phyloP scores from a whole-genome alignment of 30 jellyfish, hydroid and myxozoan species.

The Mastigias papua region DNA sequence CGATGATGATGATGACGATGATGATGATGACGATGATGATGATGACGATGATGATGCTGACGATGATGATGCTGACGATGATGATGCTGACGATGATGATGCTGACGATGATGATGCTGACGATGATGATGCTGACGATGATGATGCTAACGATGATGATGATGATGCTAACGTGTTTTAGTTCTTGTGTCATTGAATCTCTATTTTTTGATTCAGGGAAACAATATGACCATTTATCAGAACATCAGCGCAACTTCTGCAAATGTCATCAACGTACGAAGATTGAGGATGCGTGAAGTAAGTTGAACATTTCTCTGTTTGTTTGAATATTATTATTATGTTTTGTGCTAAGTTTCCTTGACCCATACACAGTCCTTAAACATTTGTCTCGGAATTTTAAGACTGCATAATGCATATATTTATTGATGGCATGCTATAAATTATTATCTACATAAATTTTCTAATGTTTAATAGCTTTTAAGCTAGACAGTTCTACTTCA shows the following conservation, averaged over 20 bases:
- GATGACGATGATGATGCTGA: neutral
- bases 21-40: neutral
- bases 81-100: neutral
- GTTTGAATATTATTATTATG: too few relatives aligned
- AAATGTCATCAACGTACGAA: conserved; percentile 49
- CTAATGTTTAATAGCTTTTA: too few relatives aligned
- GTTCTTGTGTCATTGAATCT: neutral
- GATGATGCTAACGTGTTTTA: neutral
- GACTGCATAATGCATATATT: too few relatives aligned
- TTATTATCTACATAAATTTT: too few relatives aligned
- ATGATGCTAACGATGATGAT: neutral
- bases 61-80: neutral
- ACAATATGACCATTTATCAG: conserved; percentile 25
- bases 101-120: neutral
- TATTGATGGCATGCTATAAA: too few relatives aligned
- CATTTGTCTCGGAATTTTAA: too few relatives aligned
- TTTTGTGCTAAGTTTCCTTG: too few relatives aligned
- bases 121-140: neutral
- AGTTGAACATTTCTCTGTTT: neutral
- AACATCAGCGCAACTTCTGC: conserved; percentile 30
- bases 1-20: conserved; percentile 2
- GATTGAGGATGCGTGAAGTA: conserved; percentile 58
- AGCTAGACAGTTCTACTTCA: too few relatives aligned
- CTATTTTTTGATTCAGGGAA: conserved; percentile 28
- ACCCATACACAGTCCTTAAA: too few relatives aligned